Evolutionary conservation across 2,888 invertebrate species (phyloP).

Genomic region (Napeogenes sylphis): DNA sequence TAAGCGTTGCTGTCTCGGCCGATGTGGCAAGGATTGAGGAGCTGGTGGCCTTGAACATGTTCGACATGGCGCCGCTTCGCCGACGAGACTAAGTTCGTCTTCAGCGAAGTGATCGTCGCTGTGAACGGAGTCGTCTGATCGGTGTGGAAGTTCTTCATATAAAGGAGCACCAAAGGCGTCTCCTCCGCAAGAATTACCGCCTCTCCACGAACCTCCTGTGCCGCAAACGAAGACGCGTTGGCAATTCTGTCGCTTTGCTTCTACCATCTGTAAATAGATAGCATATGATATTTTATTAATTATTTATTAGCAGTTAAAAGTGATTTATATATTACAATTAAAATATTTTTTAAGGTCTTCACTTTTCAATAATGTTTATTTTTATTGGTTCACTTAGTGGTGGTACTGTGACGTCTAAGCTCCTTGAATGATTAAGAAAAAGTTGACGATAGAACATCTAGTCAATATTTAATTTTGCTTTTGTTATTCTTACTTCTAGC

Average conservation of each 20-base stretch:
- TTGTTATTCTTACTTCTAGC: slow-evolving; percentile 53
- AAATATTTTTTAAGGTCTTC: not conserved
- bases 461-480: no score
- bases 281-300: slow-evolving; percentile 14
- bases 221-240: slow-evolving; percentile 83
- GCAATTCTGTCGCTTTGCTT: slow-evolving; percentile 81
- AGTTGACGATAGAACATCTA: no score
- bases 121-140: slow-evolving; percentile 78
- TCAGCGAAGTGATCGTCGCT: slow-evolving; percentile 92
- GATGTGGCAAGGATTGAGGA: slow-evolving; percentile 74
- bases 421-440: no score
- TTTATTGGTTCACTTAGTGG: not conserved
- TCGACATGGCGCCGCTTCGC: slow-evolving; percentile 69
- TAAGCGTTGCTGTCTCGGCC: slow-evolving; percentile 78
- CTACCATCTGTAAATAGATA: slow-evolving; percentile 81
- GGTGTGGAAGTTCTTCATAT: slow-evolving; percentile 86
- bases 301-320: not conserved
- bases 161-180: slow-evolving; percentile 82
- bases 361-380: slow-evolving; percentile 5
- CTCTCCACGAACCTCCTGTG: slow-evolving; percentile 75
- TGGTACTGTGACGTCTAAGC: no score
- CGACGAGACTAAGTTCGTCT: slow-evolving; percentile 83
- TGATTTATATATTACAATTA: not conserved
- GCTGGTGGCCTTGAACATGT: slow-evolving; percentile 73
- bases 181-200: slow-evolving; percentile 70